Percentiles rank a stretch among this genome's conserved stretches.
phyloP scores from a whole-genome alignment of 2,797 vertebrate genomes.

The Distichodus sexfasciatus region DNA sequence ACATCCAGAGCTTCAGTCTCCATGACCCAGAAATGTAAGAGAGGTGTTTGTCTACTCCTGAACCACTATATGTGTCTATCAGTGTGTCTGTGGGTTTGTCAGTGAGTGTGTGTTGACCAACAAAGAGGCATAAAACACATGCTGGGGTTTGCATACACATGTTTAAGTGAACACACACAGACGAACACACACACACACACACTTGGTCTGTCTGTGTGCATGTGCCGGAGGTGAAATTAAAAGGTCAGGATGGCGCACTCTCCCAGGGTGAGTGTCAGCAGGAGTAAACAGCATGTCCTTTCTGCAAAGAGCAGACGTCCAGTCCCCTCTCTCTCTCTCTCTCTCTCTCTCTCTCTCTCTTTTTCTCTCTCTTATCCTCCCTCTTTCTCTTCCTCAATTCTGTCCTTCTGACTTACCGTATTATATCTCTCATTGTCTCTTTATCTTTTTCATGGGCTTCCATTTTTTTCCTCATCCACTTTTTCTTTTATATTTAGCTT shows the following conservation, averaged over 20 bases:
- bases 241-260: conserved; percentile 34
- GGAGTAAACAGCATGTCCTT: conserved; percentile 33
- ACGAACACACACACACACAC: not conserved
- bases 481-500: not conserved
- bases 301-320: conserved; percentile 13
- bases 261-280: conserved; percentile 22
- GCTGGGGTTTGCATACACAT: conserved; percentile 21
- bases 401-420: not conserved
- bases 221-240: conserved; percentile 33
- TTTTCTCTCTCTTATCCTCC: not conserved
- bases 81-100: not conserved
- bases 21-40: conserved; percentile 7
- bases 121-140: conserved; percentile 27
- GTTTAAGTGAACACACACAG: not conserved
- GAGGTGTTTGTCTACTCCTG: not conserved
- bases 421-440: not conserved
- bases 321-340: not conserved
- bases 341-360: not conserved
- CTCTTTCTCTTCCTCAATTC: not conserved
- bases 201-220: not conserved
- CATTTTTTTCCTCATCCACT: not conserved
- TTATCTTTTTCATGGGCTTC: conserved; percentile 2
- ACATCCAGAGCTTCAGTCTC: not conserved
- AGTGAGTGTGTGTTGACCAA: conserved; percentile 21
- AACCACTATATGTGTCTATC: not conserved